Evolutionary conservation across 2,888 invertebrate genomes (phyloP).

Genomic region (Conchocele bisecta): DNA sequence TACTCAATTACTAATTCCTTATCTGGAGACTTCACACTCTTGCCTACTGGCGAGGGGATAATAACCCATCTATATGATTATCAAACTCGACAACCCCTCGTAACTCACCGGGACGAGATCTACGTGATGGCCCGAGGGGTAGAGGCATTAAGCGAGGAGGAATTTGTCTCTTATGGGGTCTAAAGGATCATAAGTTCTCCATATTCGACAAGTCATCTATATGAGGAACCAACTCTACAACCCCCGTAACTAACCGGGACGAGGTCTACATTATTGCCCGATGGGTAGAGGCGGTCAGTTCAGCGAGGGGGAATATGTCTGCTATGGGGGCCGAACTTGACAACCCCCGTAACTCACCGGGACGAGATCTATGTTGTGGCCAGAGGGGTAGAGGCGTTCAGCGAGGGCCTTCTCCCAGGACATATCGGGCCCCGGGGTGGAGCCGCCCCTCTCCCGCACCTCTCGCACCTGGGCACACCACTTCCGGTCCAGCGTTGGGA

Average conservation of each 20-base stretch:
- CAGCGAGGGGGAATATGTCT: no score
- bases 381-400: conserved; percentile 52
- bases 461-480: conserved; percentile 66
- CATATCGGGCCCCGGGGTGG: conserved; percentile 19
- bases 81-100: no score
- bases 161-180: no score
- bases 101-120: conserved; percentile 52
- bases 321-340: no score
- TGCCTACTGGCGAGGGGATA: no score
- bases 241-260: conserved; percentile 52
- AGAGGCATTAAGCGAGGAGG: conserved; percentile 46
- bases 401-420: conserved; percentile 43
- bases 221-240: no score
- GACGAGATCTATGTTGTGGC: conserved; percentile 32
- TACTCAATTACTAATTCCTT: no score
- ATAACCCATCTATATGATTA: no score
- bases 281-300: conserved; percentile 52
- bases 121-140: conserved; percentile 33
- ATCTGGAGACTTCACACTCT: no score
- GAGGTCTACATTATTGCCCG: conserved; percentile 34
- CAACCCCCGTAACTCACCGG: no score
- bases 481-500: conserved; percentile 65
- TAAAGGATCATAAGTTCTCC: no score
- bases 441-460: conserved; percentile 57
- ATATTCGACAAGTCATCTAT: no score